Percentiles rank a stretch among this genome's conserved stretches.
Conservation (phyloP, 2,888 invertebrate genomes). For the Leptogaster cylindrica region DNA sequence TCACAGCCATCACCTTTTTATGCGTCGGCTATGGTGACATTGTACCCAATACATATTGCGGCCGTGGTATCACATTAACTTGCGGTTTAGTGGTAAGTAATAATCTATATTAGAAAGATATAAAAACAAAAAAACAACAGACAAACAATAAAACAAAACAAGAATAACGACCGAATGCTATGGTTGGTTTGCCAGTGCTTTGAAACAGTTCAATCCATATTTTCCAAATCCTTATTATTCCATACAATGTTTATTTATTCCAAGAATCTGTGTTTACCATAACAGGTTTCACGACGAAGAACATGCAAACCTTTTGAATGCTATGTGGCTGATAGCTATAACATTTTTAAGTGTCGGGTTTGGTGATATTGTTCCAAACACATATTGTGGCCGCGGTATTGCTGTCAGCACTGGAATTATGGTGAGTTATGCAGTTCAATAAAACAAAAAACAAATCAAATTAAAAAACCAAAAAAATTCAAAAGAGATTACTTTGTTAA, state of each 20-base stretch:
- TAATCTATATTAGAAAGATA: slow-evolving; percentile 54
- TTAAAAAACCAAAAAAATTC: no score
- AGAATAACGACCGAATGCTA: no score
- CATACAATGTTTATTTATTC: slow-evolving; percentile 32
- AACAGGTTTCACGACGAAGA: slow-evolving; percentile 96
- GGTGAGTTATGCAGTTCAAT: slow-evolving; percentile 83
- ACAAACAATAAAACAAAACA: no score
- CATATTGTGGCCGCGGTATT: slow-evolving; percentile 99
- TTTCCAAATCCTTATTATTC: slow-evolving; percentile 40
- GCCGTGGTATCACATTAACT: slow-evolving; percentile 96
- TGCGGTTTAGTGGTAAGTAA: slow-evolving; percentile 99
- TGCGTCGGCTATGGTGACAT: slow-evolving; percentile 99
- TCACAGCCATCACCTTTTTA: slow-evolving; percentile 99
- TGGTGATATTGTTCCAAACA: slow-evolving; percentile 99
- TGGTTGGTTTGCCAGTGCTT: slow-evolving; percentile 45
- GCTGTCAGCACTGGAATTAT: slow-evolving; percentile 99
- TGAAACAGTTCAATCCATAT: slow-evolving; percentile 44
- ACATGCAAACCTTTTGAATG: slow-evolving; percentile 98
- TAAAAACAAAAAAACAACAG: no score
- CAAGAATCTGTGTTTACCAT: slow-evolving; percentile 49
- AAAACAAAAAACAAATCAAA: no score
- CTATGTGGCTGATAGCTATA: slow-evolving; percentile 99
- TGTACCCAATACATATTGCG: slow-evolving; percentile 99
- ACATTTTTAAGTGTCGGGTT: slow-evolving; percentile 99
- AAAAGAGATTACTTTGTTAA: no score